Percentiles rank a stretch among this genome's conserved stretches.
Evolutionary conservation across 2,797 vertebrate species (phyloP).

Genomic region (Pipistrellus nathusii): DNA sequence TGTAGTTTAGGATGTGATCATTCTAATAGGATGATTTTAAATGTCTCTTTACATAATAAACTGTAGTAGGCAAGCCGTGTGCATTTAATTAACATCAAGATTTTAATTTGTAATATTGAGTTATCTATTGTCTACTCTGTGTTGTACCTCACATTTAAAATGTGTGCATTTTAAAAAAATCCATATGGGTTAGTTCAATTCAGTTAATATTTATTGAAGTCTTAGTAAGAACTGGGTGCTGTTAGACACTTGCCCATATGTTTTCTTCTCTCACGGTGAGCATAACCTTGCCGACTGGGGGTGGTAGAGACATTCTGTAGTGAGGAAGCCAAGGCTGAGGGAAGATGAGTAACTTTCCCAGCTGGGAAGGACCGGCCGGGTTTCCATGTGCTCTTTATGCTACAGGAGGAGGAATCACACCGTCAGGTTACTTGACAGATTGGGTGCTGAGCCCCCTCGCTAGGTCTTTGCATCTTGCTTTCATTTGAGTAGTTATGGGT

Average conservation of each 20-base stretch:
- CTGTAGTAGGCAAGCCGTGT: not conserved
- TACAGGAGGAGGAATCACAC: not conserved
- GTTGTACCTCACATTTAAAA: not conserved
- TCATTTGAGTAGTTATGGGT: not conserved
- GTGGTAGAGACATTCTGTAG: no score
- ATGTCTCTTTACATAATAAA: slow-evolving; percentile 27
- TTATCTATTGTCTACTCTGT: slow-evolving; percentile 18
- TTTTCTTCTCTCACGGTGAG: not conserved
- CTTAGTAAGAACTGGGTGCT: not conserved
- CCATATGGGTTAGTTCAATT: not conserved
- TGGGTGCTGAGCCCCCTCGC: no score
- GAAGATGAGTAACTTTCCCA: accelerated
- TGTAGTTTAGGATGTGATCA: not conserved
- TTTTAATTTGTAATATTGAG: not conserved
- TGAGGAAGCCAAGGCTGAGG: not conserved
- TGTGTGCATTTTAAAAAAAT: not conserved
- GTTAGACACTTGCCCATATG: not conserved
- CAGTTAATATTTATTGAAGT: not conserved
- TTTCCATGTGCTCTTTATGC: not conserved
- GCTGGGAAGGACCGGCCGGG: not conserved
- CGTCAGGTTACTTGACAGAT: not conserved
- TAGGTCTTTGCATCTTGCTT: not conserved
- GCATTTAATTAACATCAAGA: slow-evolving; percentile 32
- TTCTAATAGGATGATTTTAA: slow-evolving; percentile 46
- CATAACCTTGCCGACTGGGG: not conserved